These are phyloP conservation scores for Monomorium pharaonis DNA, from an alignment of 1,140 invertebrate species.

Conservation along the genomic window DNA sequence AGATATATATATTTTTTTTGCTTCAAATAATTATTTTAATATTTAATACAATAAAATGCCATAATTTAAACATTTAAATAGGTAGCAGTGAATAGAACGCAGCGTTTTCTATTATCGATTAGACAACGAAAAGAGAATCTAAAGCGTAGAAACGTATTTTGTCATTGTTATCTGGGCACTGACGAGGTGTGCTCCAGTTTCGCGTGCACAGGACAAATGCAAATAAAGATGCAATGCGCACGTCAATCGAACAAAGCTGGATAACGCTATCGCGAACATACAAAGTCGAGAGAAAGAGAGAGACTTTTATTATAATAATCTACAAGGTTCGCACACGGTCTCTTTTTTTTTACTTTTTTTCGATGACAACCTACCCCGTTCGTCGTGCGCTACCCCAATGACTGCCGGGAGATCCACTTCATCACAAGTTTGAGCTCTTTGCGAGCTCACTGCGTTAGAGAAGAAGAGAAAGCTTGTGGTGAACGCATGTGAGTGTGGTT, in stretches of 20 bases:
- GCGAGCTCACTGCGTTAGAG: conserved; percentile 39
- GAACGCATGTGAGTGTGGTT: conserved; percentile 48
- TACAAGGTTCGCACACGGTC: conserved; percentile 47
- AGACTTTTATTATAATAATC: conserved; percentile 78
- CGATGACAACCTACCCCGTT: conserved; percentile 46
- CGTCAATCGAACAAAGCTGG: conserved; percentile 64
- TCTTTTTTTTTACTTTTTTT: conserved; percentile 24
- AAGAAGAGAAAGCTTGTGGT: conserved; percentile 13
- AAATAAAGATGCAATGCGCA: conserved; percentile 67
- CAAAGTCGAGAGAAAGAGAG: conserved; percentile 58
- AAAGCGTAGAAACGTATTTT: conserved; percentile 25
- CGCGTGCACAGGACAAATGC: conserved; percentile 60
- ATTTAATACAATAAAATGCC: not conserved
- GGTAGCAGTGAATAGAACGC: not conserved
- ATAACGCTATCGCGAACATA: conserved; percentile 43
- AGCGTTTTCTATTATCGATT: conserved; percentile 8
- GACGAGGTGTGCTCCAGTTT: conserved; percentile 58
- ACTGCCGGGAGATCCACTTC: conserved; percentile 65
- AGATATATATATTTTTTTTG: too few species aligned
- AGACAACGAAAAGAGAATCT: not conserved
- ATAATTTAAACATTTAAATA: not conserved
- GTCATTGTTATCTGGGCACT: conserved; percentile 63
- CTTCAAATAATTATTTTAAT: not conserved
- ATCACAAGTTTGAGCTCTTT: conserved; percentile 67
- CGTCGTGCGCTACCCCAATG: not conserved